Conservation (phyloP, 1,140 invertebrate species). For the Drosophila athabasca region DNA sequence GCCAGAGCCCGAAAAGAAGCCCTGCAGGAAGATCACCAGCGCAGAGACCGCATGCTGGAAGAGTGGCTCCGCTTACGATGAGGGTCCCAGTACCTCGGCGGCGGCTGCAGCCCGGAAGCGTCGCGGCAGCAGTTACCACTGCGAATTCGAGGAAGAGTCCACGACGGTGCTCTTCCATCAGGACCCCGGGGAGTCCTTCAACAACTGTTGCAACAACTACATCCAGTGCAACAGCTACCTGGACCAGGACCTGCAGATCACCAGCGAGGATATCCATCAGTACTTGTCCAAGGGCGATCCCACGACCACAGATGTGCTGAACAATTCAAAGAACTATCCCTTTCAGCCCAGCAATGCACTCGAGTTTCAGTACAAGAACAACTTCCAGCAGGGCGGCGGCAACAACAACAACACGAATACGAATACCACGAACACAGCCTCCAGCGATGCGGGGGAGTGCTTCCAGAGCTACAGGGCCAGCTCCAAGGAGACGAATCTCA, state of each 20-base stretch:
- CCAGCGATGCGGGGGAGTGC: slow-evolving; percentile 70
- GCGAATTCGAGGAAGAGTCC: slow-evolving; percentile 80
- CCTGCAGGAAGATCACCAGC: slow-evolving; percentile 60
- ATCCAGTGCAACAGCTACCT: slow-evolving; percentile 81
- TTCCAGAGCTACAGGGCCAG: slow-evolving; percentile 66
- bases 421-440: slow-evolving; percentile 65
- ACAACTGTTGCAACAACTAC: slow-evolving; percentile 82
- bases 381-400: slow-evolving; percentile 66
- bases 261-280: slow-evolving; percentile 82
- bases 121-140: slow-evolving; percentile 69
- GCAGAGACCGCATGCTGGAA: slow-evolving; percentile 43
- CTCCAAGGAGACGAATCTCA: slow-evolving; percentile 79
- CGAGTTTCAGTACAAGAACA: slow-evolving; percentile 83
- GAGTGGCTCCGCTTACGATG: slow-evolving; percentile 52
- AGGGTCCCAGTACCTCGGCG: slow-evolving; percentile 68
- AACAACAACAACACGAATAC: slow-evolving; percentile 57
- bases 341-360: slow-evolving; percentile 80
- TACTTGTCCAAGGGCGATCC: slow-evolving; percentile 79
- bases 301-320: slow-evolving; percentile 60
- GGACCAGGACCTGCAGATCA: slow-evolving; percentile 82
- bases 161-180: slow-evolving; percentile 81
- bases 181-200: slow-evolving; percentile 72
- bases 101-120: slow-evolving; percentile 61
- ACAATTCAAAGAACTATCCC: slow-evolving; percentile 81
- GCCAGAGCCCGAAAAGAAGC: slow-evolving; percentile 59